phyloP scores from a whole-genome alignment of 1,140 invertebrate genomes.

The Phymorhynchus buccinoides region DNA sequence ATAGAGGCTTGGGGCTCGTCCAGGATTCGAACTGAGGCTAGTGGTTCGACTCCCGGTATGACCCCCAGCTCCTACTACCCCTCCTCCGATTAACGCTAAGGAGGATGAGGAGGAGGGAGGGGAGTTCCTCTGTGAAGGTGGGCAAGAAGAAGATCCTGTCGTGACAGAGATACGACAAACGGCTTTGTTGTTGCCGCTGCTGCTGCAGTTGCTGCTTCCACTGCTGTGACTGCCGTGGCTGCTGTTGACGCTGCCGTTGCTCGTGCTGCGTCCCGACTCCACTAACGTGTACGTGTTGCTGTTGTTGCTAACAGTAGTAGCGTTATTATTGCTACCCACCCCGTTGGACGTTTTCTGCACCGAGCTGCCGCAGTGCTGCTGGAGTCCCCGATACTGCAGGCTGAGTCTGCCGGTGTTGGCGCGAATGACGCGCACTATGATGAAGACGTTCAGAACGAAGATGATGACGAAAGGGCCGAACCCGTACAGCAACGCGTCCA shows the following conservation, averaged over 20 bases:
- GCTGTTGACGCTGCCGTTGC: constrained; percentile 14
- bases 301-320: too few relatives aligned
- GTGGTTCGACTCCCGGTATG: neutral
- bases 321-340: neutral
- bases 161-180: too few relatives aligned
- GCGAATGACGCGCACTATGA: constrained; percentile 51
- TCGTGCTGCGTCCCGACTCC: neutral
- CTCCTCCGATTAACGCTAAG: neutral
- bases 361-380: neutral
- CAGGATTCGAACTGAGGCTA: neutral
- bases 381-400: constrained; percentile 28
- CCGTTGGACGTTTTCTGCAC: too few relatives aligned
- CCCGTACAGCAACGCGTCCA: constrained; percentile 69
- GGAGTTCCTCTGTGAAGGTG: neutral
- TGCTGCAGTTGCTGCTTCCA: constrained; percentile 11
- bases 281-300: neutral
- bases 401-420: constrained; percentile 27
- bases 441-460: constrained; percentile 63
- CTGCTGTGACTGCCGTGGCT: neutral
- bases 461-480: constrained; percentile 66
- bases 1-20: neutral
- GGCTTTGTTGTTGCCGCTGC: neutral
- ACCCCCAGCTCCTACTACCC: neutral
- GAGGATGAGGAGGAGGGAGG: neutral
- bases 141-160: too few relatives aligned